Evolutionary conservation across 1,140 invertebrate genomes (phyloP), one percentile per base, ranked within the genome.

Genomic region (Apolygus lucorum): DNA sequence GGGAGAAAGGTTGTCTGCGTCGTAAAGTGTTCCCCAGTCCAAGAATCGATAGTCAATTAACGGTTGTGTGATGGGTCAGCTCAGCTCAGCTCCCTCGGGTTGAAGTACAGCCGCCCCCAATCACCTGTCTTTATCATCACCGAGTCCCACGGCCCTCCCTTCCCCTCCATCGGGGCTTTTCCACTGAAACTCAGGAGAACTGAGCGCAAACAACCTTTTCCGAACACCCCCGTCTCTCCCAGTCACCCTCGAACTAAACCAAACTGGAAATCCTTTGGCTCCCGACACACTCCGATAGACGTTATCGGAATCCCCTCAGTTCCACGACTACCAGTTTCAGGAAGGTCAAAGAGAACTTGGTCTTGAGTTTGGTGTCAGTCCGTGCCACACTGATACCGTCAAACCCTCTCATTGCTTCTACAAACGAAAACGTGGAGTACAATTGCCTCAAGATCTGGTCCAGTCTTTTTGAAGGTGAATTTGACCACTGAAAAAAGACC

Each of bases 11-110:
- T 13, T 59, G 54, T 59, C 54, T 59, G 22, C 54, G 8, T 59
- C 54, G 54, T 59, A 59, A 59, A 59, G 54, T 24, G 54, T 24
- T 59, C 54, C 34, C 11, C 54, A 59, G 54, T 59, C 54, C 54
- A 59, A 59, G 54, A 59, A 59, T 59, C 54, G 54, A 59, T 59
- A 59, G 54, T 59, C 54, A 59, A 59, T 59, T 59, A 59, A 59
- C 54, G 54, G 54, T 59, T 59, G 54, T 59, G 54, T 59, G 54
- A 59, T 59, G 54, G 54, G 54, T 59, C 54, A 59, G 54, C 54
- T n/a, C n/a, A n/a, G n/a, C n/a, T n/a, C n/a, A n/a, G n/a, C n/a
- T n/a, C n/a, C 54, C 54, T 22, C 54, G 54, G 22, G 13, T 59
- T 59, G 54, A 59, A 59, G 54, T 59, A 59, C 54, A 59, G 22